Conservation (phyloP, 2,888 invertebrate species). For the Maniola hyperantus region DNA sequence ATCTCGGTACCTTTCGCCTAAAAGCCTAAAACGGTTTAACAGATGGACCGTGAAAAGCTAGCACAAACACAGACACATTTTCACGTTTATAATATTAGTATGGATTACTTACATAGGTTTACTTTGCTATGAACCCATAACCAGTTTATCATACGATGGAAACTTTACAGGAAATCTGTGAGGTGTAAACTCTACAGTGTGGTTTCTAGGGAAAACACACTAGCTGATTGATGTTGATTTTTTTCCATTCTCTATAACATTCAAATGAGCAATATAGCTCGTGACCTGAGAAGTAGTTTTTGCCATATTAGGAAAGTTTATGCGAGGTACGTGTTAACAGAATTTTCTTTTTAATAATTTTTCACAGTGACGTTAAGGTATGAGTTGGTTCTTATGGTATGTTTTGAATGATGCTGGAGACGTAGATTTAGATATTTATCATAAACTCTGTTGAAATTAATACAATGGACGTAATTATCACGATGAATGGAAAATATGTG, state of each 20-base stretch:
- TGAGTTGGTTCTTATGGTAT: not conserved
- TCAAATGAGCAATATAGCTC: not conserved
- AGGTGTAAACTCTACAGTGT: not conserved
- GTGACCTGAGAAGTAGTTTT: not conserved
- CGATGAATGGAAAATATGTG: no score
- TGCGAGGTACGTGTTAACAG: not conserved
- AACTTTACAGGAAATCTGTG: not conserved
- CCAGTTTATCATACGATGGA: not conserved
- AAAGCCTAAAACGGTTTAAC: no score
- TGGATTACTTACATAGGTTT: no score
- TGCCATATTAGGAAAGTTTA: constrained; percentile 1
- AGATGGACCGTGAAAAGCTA: no score
- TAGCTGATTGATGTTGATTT: not conserved
- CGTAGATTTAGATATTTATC: not conserved
- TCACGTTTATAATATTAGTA: not conserved
- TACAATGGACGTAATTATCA: constrained; percentile 10
- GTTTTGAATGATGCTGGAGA: not conserved
- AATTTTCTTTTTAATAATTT: constrained; percentile 6
- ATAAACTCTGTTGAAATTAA: not conserved
- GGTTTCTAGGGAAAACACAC: constrained; percentile 1
- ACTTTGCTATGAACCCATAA: no score
- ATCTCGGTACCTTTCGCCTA: no score
- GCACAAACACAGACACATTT: not conserved
- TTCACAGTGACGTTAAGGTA: not conserved
- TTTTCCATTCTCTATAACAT: constrained; percentile 7